Conservation (phyloP, 2,113 vertebrate species). For the Oncorhynchus clarkii region DNA sequence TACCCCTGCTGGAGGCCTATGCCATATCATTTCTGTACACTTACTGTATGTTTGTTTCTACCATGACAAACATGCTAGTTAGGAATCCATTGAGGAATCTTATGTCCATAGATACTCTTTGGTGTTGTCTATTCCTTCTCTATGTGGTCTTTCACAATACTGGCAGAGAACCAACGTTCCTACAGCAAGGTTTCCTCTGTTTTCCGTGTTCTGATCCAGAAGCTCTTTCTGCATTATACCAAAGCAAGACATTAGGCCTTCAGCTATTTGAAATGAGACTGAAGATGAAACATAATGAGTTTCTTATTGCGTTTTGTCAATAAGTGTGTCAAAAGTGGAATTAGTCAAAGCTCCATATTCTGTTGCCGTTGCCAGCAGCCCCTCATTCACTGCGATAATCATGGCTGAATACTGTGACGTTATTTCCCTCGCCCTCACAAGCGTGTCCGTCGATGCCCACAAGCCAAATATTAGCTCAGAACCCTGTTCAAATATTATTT, state of each 20-base stretch:
- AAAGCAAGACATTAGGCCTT: slow-evolving; percentile 66
- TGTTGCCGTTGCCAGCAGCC: slow-evolving; percentile 70
- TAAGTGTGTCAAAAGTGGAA: slow-evolving; percentile 81
- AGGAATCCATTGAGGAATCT: not conserved
- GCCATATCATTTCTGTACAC: too few relatives aligned
- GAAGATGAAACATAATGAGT: slow-evolving; percentile 77
- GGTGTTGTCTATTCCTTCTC: not conserved
- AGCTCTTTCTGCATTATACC: slow-evolving; percentile 60
- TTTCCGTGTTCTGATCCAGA: slow-evolving; percentile 28
- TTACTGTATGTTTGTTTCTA: not conserved
- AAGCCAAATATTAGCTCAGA: slow-evolving; percentile 73
- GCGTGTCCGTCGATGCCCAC: slow-evolving; percentile 74
- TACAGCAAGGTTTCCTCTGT: slow-evolving; percentile 47
- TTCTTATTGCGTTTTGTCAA: slow-evolving; percentile 79
- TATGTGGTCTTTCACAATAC: slow-evolving; percentile 40
- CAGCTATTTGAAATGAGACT: slow-evolving; percentile 65
- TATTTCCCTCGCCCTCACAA: slow-evolving; percentile 74
- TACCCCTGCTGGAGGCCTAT: too few relatives aligned
- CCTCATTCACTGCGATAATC: slow-evolving; percentile 74
- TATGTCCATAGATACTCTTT: too few relatives aligned
- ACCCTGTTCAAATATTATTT: slow-evolving; percentile 76
- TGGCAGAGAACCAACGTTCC: not conserved
- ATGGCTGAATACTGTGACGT: slow-evolving; percentile 79
- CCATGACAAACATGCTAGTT: not conserved
- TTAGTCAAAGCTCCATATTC: slow-evolving; percentile 77